Evolutionary conservation across 1,140 invertebrate genomes (phyloP).

Genomic region (Hyles vespertilio): DNA sequence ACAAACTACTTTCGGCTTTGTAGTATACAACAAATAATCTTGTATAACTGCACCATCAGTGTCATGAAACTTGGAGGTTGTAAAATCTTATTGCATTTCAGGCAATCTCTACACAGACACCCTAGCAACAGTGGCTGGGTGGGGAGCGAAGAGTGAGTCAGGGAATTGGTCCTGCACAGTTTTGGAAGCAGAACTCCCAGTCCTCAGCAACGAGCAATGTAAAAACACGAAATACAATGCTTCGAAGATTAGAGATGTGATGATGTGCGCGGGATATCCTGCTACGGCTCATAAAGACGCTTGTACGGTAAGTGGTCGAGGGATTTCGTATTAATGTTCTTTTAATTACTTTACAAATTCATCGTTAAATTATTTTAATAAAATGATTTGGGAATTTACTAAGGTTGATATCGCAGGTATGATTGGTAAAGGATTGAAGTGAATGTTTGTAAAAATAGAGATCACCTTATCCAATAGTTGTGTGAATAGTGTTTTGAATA

Average conservation of each 20-base stretch:
- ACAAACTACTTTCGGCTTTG: too few species aligned
- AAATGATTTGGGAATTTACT: too few species aligned
- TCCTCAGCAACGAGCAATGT: slow-evolving; percentile 86
- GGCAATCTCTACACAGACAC: slow-evolving; percentile 80
- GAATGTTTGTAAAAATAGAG: too few species aligned
- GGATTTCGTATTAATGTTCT: background rate
- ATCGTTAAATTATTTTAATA: too few species aligned
- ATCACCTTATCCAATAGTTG: too few species aligned
- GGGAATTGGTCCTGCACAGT: slow-evolving; percentile 87
- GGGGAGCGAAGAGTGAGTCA: slow-evolving; percentile 88
- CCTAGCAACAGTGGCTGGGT: slow-evolving; percentile 85
- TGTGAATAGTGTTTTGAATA: too few species aligned
- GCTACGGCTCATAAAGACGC: slow-evolving; percentile 86
- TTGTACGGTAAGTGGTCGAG: slow-evolving; percentile 83
- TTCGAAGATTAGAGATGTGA: slow-evolving; percentile 88
- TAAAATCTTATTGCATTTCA: slow-evolving; percentile 40
- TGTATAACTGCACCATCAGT: too few species aligned
- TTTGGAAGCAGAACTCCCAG: slow-evolving; percentile 87
- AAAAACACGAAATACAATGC: slow-evolving; percentile 85
- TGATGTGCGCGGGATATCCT: slow-evolving; percentile 89
- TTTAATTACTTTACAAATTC: too few species aligned
- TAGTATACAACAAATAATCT: too few species aligned
- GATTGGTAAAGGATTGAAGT: too few species aligned
- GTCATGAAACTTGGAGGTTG: too few species aligned
- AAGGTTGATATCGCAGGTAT: too few species aligned